Evolutionary conservation across 2,113 vertebrate species (phyloP), one percentile per base, ranked within the genome.

Genomic region (Zingel zingel): DNA sequence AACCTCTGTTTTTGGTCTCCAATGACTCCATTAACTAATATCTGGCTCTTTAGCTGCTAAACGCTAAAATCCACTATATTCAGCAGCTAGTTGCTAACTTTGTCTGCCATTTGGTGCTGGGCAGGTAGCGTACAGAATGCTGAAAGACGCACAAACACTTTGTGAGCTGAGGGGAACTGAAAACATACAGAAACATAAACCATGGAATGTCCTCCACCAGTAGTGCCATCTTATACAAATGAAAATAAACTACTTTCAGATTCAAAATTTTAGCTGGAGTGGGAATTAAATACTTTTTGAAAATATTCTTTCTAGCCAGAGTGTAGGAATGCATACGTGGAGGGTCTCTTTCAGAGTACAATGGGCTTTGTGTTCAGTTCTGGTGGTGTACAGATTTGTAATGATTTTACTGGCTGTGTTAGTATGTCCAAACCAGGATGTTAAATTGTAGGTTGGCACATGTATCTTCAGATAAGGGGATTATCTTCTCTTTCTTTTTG

Each of bases 401-500:
- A 45, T 47, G 14, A n/a, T 69, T 74, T 58, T n/a, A 72, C 48
- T 45, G 62, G 3, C 74, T 56, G 36, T n/a, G 12, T 25, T 67
- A 43, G 39, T 43, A 36, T 33, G 2, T 51, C 33, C 13, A 23
- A 36, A 50, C 51, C 27, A 36, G 11, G 59, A 47, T 33, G n/a
- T 51, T 43, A 43, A 45, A 64, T 43, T 74, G 14, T 63, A 59
- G 13, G 30, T 54, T 39, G 15, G 18, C 53, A 54, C 21, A 9
- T 54, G 43, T 63, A 53, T 67, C 27, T 71, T 83, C 14, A 54
- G 30, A 33, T 33, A 16, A 23, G 25, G 9, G 3, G 16, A 53
- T 59, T 47, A 14, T 54, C n/a, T 23, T 16, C 27, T 27, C 16
- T 54, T 68, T 36, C 21, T 62, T 75, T 63, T 23, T 39, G 9